These are phyloP conservation scores for Leptura quadrifasciata DNA, from an alignment of 2,888 invertebrate genomes.

Conservation along the genomic window DNA sequence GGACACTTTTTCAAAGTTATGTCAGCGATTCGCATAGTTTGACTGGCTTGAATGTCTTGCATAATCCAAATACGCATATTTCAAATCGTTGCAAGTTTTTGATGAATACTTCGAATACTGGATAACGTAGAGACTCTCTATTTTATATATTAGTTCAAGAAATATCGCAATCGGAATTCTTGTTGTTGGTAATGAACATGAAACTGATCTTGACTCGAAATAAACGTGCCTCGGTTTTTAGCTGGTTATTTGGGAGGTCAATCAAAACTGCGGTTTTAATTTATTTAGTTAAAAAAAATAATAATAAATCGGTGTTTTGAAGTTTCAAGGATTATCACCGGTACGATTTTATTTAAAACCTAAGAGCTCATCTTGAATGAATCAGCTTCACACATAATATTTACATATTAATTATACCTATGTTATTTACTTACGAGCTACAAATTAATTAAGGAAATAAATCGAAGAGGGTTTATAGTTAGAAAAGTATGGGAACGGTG, in stretches of 20 bases:
- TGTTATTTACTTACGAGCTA: background rate
- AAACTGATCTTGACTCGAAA: constrained; percentile 8
- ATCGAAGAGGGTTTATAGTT: background rate
- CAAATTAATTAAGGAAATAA: constrained; percentile 4
- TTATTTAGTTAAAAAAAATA: constrained; percentile 2
- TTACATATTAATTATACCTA: constrained; percentile 1
- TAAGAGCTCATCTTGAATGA: background rate
- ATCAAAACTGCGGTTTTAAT: constrained; percentile 8
- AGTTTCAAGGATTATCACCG: background rate
- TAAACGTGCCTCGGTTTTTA: constrained; percentile 5
- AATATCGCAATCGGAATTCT: background rate
- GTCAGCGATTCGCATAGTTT: too few relatives aligned
- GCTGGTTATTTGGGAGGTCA: background rate
- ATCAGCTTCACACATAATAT: background rate
- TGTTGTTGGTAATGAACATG: background rate
- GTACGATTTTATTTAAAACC: constrained; percentile 14
- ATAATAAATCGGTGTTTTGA: constrained; percentile 17
- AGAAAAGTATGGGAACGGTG: too few relatives aligned
- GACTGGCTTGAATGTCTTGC: too few relatives aligned
- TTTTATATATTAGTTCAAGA: background rate
- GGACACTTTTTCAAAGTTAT: too few relatives aligned
- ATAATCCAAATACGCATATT: too few relatives aligned
- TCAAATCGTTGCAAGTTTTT: too few relatives aligned
- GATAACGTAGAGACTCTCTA: too few relatives aligned
- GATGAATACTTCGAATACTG: too few relatives aligned